Conservation (phyloP, 2,888 invertebrate species). For the Frankliniella fusca region DNA sequence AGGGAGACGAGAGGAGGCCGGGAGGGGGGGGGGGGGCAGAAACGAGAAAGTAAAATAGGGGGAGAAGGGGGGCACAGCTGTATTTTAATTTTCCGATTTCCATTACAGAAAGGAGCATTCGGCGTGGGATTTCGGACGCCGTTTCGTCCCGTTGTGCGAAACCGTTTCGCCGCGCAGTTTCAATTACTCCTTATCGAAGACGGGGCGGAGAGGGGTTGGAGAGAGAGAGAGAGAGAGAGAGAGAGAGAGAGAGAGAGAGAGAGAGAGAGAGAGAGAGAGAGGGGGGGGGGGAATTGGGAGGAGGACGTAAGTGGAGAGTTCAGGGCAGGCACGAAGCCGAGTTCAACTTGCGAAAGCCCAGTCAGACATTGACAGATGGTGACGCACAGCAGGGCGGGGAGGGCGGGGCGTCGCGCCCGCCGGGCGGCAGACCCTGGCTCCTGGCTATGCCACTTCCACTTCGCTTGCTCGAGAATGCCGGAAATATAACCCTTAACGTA, state of each 20-base stretch:
- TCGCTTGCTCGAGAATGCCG: too few relatives aligned
- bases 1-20: neutral
- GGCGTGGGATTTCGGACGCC: neutral
- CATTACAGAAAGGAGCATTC: neutral
- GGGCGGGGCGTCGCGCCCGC: too few relatives aligned
- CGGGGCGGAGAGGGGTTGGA: neutral
- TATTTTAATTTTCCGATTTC: neutral
- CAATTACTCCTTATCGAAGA: conserved; percentile 8
- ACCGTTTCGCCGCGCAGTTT: neutral
- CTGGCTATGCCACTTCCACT: too few relatives aligned
- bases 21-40: neutral
- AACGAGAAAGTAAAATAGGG: too few relatives aligned
- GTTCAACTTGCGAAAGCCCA: too few relatives aligned
- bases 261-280: neutral
- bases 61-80: neutral
- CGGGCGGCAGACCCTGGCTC: too few relatives aligned
- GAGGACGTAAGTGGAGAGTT: neutral
- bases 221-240: neutral
- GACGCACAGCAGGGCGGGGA: too few relatives aligned
- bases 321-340: neutral
- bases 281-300: neutral
- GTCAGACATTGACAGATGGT: too few relatives aligned
- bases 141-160: neutral
- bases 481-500: too few relatives aligned
- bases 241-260: neutral